Conservation (phyloP, 1,140 invertebrate genomes). For the Drosophila parvula region DNA sequence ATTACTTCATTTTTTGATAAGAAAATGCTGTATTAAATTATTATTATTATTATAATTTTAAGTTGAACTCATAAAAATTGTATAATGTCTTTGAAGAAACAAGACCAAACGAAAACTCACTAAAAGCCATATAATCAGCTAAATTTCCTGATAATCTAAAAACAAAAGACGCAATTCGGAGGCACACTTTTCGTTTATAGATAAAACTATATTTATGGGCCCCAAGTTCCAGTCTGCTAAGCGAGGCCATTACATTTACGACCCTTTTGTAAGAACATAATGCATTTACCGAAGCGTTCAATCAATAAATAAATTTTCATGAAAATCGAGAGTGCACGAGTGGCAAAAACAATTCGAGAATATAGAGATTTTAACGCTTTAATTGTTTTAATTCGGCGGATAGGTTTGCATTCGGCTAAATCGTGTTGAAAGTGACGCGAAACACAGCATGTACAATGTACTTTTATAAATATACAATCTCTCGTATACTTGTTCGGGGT, state of each 20-base stretch:
- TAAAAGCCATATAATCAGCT: background rate
- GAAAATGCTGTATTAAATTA: no score
- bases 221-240: constrained; percentile 23
- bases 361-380: constrained; percentile 28
- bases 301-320: constrained; percentile 30
- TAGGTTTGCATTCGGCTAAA: constrained; percentile 31
- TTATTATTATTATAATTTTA: background rate
- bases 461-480: constrained; percentile 22
- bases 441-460: constrained; percentile 56
- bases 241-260: constrained; percentile 27
- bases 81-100: no score
- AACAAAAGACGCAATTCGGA: constrained; percentile 35
- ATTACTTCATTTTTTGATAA: no score
- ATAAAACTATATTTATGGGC: constrained; percentile 18
- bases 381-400: constrained; percentile 43
- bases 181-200: constrained; percentile 31
- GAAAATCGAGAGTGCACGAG: constrained; percentile 22
- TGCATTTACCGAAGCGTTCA: constrained; percentile 21
- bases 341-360: constrained; percentile 22
- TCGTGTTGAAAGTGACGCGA: constrained; percentile 52
- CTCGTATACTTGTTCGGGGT: constrained; percentile 38
- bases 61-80: background rate
- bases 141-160: constrained; percentile 1
- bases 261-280: constrained; percentile 28
- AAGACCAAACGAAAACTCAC: background rate